These are phyloP conservation scores for Lerista edwardsae DNA, from an alignment of 2,797 vertebrate species.

Conservation along the genomic window DNA sequence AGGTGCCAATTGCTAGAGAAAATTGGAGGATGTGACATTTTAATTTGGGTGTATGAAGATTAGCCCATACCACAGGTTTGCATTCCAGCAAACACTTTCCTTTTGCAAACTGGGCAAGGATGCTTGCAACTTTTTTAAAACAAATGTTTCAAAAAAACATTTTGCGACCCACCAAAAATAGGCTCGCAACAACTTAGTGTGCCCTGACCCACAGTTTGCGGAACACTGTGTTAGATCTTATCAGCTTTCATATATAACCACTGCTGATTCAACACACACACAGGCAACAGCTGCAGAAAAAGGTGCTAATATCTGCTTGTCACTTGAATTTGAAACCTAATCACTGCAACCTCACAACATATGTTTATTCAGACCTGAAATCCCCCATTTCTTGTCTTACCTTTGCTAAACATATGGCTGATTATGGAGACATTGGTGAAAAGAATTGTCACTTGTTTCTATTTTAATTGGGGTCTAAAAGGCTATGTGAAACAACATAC, in stretches of 20 bases:
- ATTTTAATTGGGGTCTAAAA: slow-evolving; percentile 74
- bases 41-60: too few relatives aligned
- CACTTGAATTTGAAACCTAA: slow-evolving; percentile 42
- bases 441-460: slow-evolving; percentile 65
- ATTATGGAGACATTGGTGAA: slow-evolving; percentile 64
- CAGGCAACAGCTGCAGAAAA: slow-evolving; percentile 19
- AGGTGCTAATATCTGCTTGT: slow-evolving; percentile 30
- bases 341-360: slow-evolving; percentile 37
- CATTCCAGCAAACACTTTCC: too few relatives aligned
- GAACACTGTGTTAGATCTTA: too few relatives aligned
- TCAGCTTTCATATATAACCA: background rate
- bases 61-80: too few relatives aligned
- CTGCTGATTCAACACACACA: slow-evolving; percentile 6
- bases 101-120: too few relatives aligned
- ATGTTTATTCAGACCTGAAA: slow-evolving; percentile 44
- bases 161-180: too few relatives aligned
- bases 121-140: too few relatives aligned
- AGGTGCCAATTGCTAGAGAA: too few relatives aligned
- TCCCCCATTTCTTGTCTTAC: slow-evolving; percentile 31
- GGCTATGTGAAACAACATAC: slow-evolving; percentile 65
- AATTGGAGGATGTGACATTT: too few relatives aligned
- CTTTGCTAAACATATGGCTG: slow-evolving; percentile 52
- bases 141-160: too few relatives aligned
- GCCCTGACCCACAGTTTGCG: too few relatives aligned
- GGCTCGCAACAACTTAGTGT: too few relatives aligned